phyloP scores from a whole-genome alignment of 2,113 vertebrate genomes.

The Myodes glareolus region DNA sequence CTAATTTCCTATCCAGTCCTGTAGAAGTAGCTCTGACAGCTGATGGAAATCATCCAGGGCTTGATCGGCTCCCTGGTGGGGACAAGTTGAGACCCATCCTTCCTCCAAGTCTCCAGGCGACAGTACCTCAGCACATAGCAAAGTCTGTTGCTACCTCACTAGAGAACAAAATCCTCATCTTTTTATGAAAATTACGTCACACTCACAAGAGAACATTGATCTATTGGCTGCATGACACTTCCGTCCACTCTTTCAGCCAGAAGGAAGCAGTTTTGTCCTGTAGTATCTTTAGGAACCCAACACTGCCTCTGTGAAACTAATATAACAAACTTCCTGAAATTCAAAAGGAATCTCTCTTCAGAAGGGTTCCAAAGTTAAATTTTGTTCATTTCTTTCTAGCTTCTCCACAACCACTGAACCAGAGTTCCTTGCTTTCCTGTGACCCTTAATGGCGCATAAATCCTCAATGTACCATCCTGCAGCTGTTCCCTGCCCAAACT shows the following conservation, averaged over 20 bases:
- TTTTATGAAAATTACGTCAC: slow-evolving; percentile 48
- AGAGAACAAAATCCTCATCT: slow-evolving; percentile 41
- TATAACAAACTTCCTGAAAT: no score
- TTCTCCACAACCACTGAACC: not conserved
- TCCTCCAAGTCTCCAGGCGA: slow-evolving; percentile 59
- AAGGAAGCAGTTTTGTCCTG: not conserved
- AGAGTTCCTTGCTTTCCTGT: not conserved
- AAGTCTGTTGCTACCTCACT: slow-evolving; percentile 59
- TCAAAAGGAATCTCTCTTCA: not conserved
- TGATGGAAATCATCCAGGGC: slow-evolving; percentile 92
- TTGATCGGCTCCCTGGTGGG: slow-evolving; percentile 90
- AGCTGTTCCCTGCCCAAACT: not conserved
- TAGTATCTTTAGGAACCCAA: no score
- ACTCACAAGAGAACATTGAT: not conserved
- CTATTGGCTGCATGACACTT: not conserved
- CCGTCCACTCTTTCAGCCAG: fast-evolving
- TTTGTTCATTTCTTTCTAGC: no score
- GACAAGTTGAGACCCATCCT: slow-evolving; percentile 91
- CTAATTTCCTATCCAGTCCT: slow-evolving; percentile 94
- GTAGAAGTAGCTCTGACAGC: slow-evolving; percentile 93
- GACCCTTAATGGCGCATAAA: not conserved
- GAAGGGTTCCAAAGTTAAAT: not conserved
- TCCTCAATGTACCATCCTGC: not conserved
- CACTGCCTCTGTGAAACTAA: not conserved
- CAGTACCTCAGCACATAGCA: not conserved